Base-by-base conservation (phyloP, 2,888 invertebrate genomes). In the Drosophila kambysellisi region DNA sequence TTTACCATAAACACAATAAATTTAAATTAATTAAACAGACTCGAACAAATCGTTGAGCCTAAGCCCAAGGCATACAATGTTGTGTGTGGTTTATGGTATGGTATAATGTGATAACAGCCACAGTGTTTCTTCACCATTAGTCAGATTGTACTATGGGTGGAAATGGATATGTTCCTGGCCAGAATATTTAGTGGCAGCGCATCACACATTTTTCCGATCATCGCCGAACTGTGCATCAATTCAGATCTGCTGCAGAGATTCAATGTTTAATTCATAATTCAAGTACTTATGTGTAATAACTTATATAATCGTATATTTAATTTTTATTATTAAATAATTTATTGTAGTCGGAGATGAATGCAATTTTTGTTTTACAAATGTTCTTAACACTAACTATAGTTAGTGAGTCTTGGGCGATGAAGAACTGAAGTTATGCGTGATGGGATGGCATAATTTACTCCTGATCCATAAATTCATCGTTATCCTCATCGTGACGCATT, bases 21-120 rank as follows among this genome's bases (percentile, higher is more conserved):
- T 20, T 46, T 15, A 20, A 46, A 46, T 20, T 25, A 46, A 46
- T 25, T 46, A 46, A 46, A 46, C 46, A 20, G 4, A 7, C 15
- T 20, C 12, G 7, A 20, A 20, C 7, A 15, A 20, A 2, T 43
- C 11, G n/a, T 43, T 43, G 5, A 20, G 41, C n/a, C n/a, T 41
- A 9, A 20, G 43, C 20, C 11, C 6, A 12, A 12, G 12, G 2
- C 20, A 46, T 12, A 7, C 7, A 20, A 7, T 25, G 12, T 3
- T 7, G 15, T 8, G 46, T 56, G 56, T 68, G 50, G 67, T 56
- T 69, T 56, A 33, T 67, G 39, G 56, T 39, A n/a, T n/a, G 69
- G 48, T 67, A 67, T 56, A 69, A 67, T 33, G 17, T 56, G 69
- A 30, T 20, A 67, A 33, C 33, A 68, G n/a, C 17, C 39, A 25